phyloP scores from a whole-genome alignment of 2,797 vertebrate species.

The Okamejei kenojei region DNA sequence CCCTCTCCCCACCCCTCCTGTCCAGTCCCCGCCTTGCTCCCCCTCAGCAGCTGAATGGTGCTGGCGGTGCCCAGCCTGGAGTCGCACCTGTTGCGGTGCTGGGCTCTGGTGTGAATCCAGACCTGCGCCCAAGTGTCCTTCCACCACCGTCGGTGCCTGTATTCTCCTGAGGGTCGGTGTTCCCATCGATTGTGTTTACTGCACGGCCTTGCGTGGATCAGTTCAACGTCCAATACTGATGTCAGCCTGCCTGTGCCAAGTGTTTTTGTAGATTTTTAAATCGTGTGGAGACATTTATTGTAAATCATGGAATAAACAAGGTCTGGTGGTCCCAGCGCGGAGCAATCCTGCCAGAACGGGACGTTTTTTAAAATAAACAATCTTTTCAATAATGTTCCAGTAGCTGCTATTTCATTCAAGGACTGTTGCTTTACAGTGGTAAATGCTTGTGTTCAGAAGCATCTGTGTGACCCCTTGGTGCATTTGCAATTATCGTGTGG shows the following conservation, averaged over 20 bases:
- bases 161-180: no score
- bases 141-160: not conserved
- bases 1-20: no score
- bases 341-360: not conserved
- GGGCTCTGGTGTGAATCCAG: not conserved
- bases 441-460: no score
- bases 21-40: no score
- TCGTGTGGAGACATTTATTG: not conserved
- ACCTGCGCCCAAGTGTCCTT: no score
- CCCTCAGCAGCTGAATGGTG: not conserved
- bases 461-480: no score
- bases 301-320: not conserved
- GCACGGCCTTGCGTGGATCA: not conserved
- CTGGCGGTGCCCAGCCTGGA: not conserved
- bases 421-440: not conserved
- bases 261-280: not conserved
- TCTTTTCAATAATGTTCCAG: not conserved
- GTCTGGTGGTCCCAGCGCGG: not conserved
- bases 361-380: slow-evolving; percentile 11
- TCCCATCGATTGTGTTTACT: not conserved
- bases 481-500: no score
- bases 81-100: not conserved
- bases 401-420: not conserved
- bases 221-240: not conserved
- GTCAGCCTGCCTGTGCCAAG: not conserved